Conservation (phyloP, 2,797 vertebrate species). For the Sebastes matsubarae region DNA sequence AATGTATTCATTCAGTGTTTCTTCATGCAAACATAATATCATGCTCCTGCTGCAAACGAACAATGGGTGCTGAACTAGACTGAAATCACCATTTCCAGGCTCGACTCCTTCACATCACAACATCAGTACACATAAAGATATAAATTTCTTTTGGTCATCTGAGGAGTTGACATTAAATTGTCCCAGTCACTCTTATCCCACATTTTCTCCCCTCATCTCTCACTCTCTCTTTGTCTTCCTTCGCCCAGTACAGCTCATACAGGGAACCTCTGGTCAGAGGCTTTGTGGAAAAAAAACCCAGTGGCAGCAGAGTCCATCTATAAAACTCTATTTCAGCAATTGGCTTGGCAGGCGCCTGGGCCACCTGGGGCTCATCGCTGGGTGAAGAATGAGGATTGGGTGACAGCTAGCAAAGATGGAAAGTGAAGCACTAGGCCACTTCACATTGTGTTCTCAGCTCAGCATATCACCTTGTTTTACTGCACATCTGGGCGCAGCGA, state of each 20-base stretch:
- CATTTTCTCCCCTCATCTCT: background rate
- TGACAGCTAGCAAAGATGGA: conserved; percentile 44
- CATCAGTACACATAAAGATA: background rate
- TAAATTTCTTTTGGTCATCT: background rate
- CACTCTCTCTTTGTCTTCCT: background rate
- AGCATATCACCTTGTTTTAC: conserved; percentile 49
- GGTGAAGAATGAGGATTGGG: conserved; percentile 53
- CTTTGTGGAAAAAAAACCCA: background rate
- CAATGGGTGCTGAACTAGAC: background rate
- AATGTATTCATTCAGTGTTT: conserved; percentile 6
- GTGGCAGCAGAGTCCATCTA: conserved; percentile 53
- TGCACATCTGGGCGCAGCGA: conserved; percentile 28
- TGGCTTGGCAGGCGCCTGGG: conserved; percentile 41
- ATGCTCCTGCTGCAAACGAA: background rate
- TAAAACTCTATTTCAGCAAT: conserved; percentile 67
- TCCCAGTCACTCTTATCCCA: background rate
- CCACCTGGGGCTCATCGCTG: conserved; percentile 64
- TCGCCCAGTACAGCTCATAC: background rate
- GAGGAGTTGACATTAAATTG: conserved; percentile 19
- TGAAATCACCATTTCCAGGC: background rate
- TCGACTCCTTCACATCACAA: background rate
- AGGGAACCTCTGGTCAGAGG: conserved; percentile 13
- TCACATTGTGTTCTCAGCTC: conserved; percentile 29
- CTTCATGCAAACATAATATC: conserved; percentile 1
- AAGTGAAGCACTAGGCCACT: conserved; percentile 36